These are phyloP conservation scores for Reticulitermes speratus DNA, from an alignment of 1,140 invertebrate genomes.

Conservation along the genomic window DNA sequence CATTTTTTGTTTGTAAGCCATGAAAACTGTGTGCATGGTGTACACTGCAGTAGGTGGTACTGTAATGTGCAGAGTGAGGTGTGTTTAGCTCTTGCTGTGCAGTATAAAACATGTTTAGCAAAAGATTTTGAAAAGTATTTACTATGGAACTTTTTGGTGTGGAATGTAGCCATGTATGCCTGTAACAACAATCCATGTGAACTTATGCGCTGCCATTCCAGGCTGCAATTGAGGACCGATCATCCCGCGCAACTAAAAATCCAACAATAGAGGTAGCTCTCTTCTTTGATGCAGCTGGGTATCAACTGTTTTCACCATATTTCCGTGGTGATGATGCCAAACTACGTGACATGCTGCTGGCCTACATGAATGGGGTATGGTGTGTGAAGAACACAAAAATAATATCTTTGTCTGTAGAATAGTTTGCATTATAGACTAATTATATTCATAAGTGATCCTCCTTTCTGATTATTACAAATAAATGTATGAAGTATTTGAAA, in stretches of 20 bases:
- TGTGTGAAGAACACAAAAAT: background rate
- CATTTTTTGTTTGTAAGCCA: too few species aligned
- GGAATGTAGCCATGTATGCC: too few species aligned
- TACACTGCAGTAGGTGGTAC: too few species aligned
- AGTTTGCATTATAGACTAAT: background rate
- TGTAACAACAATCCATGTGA: too few species aligned
- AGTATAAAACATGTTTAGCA: too few species aligned
- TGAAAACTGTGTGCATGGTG: too few species aligned
- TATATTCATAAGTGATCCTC: background rate
- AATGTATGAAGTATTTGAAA: background rate
- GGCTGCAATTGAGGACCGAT: conserved; percentile 39
- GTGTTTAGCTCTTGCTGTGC: too few species aligned
- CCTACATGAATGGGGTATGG: conserved; percentile 70
- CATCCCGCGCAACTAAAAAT: conserved; percentile 35
- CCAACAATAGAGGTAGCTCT: conserved; percentile 65
- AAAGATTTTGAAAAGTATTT: too few species aligned
- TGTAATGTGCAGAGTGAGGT: too few species aligned
- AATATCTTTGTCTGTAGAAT: background rate
- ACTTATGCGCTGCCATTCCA: conserved; percentile 32
- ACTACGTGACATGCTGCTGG: conserved; percentile 67
- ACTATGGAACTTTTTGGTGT: too few species aligned
- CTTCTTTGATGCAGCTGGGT: conserved; percentile 72
- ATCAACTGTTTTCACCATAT: conserved; percentile 66
- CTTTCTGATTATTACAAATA: background rate
- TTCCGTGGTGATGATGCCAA: conserved; percentile 62